These are phyloP conservation scores for Lacerta agilis DNA, from an alignment of 2,797 vertebrate genomes.

Conservation along the genomic window DNA sequence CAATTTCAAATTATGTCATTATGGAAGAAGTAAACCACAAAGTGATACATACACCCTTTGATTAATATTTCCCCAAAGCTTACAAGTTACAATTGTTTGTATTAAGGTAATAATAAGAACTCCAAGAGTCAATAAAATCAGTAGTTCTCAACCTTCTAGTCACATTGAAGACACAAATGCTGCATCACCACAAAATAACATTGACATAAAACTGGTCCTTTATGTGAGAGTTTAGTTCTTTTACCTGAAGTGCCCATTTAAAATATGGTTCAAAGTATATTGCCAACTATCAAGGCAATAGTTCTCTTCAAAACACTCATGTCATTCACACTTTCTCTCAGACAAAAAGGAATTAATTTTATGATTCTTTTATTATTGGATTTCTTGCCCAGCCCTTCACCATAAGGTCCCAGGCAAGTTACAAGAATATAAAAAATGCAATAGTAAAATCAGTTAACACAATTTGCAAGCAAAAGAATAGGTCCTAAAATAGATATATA, in stretches of 20 bases:
- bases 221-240: slow-evolving; percentile 25
- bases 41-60: slow-evolving; percentile 22
- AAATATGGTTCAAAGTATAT: not conserved
- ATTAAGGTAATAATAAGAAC: slow-evolving; percentile 68
- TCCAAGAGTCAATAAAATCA: slow-evolving; percentile 73
- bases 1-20: slow-evolving; percentile 61
- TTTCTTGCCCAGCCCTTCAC: no score
- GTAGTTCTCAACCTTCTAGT: slow-evolving; percentile 74
- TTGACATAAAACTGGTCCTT: slow-evolving; percentile 53
- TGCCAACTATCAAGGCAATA: slow-evolving; percentile 29
- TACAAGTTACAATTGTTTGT: slow-evolving; percentile 69
- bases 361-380: no score
- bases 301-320: not conserved
- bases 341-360: not conserved
- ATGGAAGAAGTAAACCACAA: slow-evolving; percentile 37
- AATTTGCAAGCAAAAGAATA: not conserved
- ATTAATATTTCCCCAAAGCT: slow-evolving; percentile 64
- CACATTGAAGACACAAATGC: slow-evolving; percentile 62
- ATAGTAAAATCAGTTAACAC: not conserved
- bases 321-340: not conserved
- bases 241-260: slow-evolving; percentile 42
- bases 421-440: no score
- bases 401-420: no score
- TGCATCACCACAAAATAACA: slow-evolving; percentile 66
- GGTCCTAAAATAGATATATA: no score